These are phyloP conservation scores for Leptarthrus brevirostris DNA, from an alignment of 2,888 invertebrate genomes.

Conservation along the genomic window DNA sequence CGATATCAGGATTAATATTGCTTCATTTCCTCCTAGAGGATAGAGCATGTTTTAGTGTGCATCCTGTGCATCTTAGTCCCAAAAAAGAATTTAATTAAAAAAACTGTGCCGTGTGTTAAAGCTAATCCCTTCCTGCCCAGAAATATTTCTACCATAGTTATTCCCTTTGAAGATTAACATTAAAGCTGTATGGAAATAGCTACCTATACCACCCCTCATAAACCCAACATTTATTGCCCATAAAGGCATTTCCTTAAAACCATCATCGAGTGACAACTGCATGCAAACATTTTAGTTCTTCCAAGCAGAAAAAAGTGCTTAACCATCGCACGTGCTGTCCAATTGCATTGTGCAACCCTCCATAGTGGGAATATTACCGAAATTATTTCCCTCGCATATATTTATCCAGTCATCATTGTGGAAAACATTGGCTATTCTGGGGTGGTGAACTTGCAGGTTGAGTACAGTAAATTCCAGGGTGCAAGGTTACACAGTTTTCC, in stretches of 20 bases:
- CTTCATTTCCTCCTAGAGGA: too few species aligned
- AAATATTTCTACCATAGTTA: too few species aligned
- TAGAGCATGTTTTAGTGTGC: too few species aligned
- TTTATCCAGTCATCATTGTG: constrained; percentile 44
- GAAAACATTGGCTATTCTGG: constrained; percentile 5
- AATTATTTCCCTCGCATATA: constrained; percentile 34
- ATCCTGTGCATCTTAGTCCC: too few species aligned
- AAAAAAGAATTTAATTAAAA: too few species aligned
- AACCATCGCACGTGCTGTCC: constrained; percentile 1
- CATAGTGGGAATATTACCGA: constrained; percentile 24
- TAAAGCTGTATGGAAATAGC: too few species aligned
- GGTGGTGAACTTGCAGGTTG: background rate
- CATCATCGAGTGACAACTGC: background rate
- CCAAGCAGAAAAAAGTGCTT: background rate
- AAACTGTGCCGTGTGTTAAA: too few species aligned
- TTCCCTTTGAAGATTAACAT: too few species aligned
- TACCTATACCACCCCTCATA: too few species aligned
- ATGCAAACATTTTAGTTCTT: background rate
- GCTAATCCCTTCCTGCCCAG: too few species aligned
- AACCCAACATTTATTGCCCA: background rate
- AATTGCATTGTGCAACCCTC: constrained; percentile 7
- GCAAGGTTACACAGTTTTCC: constrained; percentile 4
- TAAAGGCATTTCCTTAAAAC: background rate
- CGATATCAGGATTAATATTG: too few species aligned
- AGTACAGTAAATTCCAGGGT: background rate